phyloP scores from a whole-genome alignment of 1,140 invertebrate species.

The Agrilus planipennis region DNA sequence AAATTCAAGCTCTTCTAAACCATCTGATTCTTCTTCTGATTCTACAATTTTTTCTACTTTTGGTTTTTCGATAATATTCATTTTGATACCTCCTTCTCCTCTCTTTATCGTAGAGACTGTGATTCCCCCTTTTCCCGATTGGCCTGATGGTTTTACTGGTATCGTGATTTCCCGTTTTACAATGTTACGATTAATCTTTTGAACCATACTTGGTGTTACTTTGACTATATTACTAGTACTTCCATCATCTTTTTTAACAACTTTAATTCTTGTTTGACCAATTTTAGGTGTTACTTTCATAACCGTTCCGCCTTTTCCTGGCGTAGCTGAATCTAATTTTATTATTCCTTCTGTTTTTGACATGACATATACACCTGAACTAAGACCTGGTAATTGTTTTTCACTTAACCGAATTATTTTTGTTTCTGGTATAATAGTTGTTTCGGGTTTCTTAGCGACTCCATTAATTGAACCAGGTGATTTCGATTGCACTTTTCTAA shows the following conservation, averaged over 20 bases:
- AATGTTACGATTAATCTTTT: too few relatives aligned
- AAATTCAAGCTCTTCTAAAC: conserved; percentile 33
- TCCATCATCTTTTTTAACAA: conserved; percentile 9
- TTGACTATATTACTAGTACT: too few relatives aligned
- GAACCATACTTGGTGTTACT: too few relatives aligned
- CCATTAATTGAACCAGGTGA: conserved; percentile 10
- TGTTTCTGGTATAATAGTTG: conserved; percentile 36
- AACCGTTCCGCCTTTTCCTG: conserved; percentile 26
- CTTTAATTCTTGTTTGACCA: conserved; percentile 30
- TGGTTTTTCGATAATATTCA: conserved; percentile 3
- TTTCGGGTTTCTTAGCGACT: conserved; percentile 17
- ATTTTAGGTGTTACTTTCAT: conserved; percentile 32
- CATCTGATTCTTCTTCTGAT: conserved; percentile 27
- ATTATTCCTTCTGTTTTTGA: conserved; percentile 59
- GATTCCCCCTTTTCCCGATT: conserved; percentile 4
- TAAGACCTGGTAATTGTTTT: conserved; percentile 57
- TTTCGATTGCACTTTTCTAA: conserved; percentile 8
- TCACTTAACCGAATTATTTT: conserved; percentile 62
- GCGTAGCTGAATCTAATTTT: conserved; percentile 43
- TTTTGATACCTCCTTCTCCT: too few relatives aligned
- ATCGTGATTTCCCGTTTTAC: too few relatives aligned
- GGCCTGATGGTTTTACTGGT: too few relatives aligned
- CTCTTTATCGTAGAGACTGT: conserved; percentile 6
- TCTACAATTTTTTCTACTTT: conserved; percentile 6
- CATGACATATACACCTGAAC: conserved; percentile 58